A percentile compares a stretch with the other conserved stretches of the same genome.
Conservation (phyloP, 2,888 invertebrate genomes). For the Meteorus cinctellus region DNA sequence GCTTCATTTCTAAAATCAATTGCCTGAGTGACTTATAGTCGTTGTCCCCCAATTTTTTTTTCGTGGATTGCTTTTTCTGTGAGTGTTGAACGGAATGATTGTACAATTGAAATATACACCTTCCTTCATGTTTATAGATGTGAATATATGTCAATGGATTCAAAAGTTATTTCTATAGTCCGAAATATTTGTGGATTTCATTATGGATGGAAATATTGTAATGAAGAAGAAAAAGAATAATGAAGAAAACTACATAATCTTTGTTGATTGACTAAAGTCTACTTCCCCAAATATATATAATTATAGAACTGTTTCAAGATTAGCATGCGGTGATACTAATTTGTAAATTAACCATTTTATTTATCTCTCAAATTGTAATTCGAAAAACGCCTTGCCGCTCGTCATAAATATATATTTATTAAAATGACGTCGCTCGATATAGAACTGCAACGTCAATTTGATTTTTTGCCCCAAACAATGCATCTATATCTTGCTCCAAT, state of each 20-base stretch:
- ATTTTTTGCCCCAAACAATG: conserved; percentile 40
- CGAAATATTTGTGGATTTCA: background rate
- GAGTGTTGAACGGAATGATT: conserved; percentile 37
- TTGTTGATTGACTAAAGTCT: background rate
- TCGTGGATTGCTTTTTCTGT: conserved; percentile 1
- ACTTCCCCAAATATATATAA: background rate
- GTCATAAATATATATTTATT: background rate
- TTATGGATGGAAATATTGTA: background rate
- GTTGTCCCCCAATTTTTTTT: background rate
- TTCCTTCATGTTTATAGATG: background rate
- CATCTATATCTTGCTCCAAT: conserved; percentile 52
- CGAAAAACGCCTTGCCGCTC: background rate
- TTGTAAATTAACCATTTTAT: background rate
- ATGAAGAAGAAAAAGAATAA: background rate
- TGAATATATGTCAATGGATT: background rate
- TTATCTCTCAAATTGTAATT: background rate
- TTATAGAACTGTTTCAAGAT: background rate
- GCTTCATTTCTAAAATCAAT: conserved; percentile 18
- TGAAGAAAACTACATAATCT: background rate
- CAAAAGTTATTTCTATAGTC: background rate
- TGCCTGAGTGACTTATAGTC: conserved; percentile 39
- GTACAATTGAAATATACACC: background rate
- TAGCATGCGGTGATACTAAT: background rate
- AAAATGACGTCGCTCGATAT: background rate
- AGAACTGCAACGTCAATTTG: background rate